Evolutionary conservation across 2,888 invertebrate genomes (phyloP).

Genomic region (Norana najaformis): DNA sequence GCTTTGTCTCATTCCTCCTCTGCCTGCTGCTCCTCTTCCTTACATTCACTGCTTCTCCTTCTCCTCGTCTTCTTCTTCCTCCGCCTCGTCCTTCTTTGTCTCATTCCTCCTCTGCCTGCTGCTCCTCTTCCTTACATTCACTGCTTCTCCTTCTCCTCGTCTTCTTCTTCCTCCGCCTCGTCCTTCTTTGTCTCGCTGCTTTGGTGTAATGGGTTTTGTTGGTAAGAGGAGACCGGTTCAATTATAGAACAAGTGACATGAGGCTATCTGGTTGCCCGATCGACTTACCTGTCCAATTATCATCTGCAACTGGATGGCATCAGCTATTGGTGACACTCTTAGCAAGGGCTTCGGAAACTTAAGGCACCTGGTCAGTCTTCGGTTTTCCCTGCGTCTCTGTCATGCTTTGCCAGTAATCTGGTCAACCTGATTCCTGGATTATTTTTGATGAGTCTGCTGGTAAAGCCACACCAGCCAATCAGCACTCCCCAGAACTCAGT

Average conservation of each 20-base stretch:
- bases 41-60: neutral
- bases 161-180: neutral
- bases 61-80: neutral
- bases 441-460: neutral
- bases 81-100: neutral
- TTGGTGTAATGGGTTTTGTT: constrained; percentile 13
- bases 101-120: too few relatives aligned
- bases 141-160: neutral
- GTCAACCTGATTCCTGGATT: neutral
- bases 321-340: neutral
- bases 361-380: neutral
- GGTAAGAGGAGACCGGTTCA: neutral
- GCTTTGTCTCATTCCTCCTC: neutral
- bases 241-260: constrained; percentile 13
- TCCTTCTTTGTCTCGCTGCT: neutral
- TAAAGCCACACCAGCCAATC: neutral
- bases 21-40: neutral
- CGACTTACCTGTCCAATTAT: neutral
- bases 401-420: neutral
- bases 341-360: neutral
- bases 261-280: constrained; percentile 7
- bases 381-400: neutral
- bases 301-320: neutral
- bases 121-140: too few relatives aligned
- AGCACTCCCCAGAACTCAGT: neutral